Evolutionary conservation across 2,888 invertebrate genomes (phyloP).

Genomic region (Leucoma salicis): DNA sequence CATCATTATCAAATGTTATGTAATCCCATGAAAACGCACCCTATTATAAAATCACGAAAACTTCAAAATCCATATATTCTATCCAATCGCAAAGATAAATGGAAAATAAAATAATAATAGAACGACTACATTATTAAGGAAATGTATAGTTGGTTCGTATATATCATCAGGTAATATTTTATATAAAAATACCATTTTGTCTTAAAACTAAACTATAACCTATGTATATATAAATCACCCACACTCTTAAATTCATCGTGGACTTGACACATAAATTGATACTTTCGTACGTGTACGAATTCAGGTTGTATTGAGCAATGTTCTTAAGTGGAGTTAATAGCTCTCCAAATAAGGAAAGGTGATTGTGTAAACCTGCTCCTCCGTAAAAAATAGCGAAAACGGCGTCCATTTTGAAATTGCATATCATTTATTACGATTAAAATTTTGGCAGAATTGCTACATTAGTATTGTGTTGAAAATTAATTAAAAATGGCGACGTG

Average conservation of each 20-base stretch:
- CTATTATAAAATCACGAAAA: no score
- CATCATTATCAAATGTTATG: no score
- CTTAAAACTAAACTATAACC: neutral
- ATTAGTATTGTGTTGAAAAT: slow-evolving; percentile 1
- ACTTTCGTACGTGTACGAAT: neutral
- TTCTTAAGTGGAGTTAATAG: slow-evolving; percentile 16
- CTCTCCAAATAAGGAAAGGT: slow-evolving; percentile 14
- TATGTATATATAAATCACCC: neutral
- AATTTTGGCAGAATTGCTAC: slow-evolving; percentile 1
- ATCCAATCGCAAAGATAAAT: no score
- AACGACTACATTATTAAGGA: no score
- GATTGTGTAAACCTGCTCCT: slow-evolving; percentile 20
- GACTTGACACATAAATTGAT: neutral
- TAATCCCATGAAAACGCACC: no score
- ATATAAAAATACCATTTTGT: no score
- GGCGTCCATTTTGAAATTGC: slow-evolving; percentile 3
- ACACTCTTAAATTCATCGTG: neutral
- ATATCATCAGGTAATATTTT: no score
- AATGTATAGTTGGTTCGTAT: no score
- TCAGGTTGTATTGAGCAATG: neutral
- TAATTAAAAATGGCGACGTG: neutral
- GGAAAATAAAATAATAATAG: no score
- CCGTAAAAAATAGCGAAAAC: slow-evolving; percentile 20
- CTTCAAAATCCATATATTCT: no score
- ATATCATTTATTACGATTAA: slow-evolving; percentile 2